Base-by-base conservation (phyloP, 2,113 vertebrate genomes). In the Gyps fulvus region DNA sequence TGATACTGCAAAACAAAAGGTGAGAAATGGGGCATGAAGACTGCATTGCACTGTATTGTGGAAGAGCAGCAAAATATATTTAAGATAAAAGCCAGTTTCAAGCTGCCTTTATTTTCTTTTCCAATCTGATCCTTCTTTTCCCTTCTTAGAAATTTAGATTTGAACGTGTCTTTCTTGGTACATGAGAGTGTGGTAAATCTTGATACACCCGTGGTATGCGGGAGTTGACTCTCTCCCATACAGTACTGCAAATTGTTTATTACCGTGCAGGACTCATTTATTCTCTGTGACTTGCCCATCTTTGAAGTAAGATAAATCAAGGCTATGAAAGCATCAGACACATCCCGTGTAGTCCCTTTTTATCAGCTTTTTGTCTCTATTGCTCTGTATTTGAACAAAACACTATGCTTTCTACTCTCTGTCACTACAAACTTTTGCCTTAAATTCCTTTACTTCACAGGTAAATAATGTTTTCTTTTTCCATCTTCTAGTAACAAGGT, bases 161-260 rank as follows among this genome's bases (percentile, higher is more conserved):
- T 80, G n/a, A 43, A 38, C 0, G 0, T 58, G 43, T 58, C 52
- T 59, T 88, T 83, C 83, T 82, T 69, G 52, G 47, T 78, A 57
- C 16, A 9, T 1, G 3, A 45, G 20, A 58, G 31, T 65, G 29
- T 11, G 31, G 49, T 73, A 57, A 47, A 61, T 62, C 67, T 66
- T 38, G 12, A n/a, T 81, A 29, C 17, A 38, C 32, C n/a, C 0
- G 0, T 62, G 49, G 13, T 62, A 63, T 18, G 11, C 0, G 1
- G 32, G 29, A 86, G 13, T 57, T n/a, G 70, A 84, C 21, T 61
- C 13, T 87, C 52, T 76, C 10, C 13, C 61, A 49, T 13, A 23
- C 38, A 67, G 34, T 13, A 7, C 19, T 84, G 38, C 13, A 25
- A 36, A 79, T 81, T 78, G 23, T 71, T 91, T 89, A 52, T 73